Conservation (phyloP, 2,888 invertebrate genomes). For the Drosophila limbata region DNA sequence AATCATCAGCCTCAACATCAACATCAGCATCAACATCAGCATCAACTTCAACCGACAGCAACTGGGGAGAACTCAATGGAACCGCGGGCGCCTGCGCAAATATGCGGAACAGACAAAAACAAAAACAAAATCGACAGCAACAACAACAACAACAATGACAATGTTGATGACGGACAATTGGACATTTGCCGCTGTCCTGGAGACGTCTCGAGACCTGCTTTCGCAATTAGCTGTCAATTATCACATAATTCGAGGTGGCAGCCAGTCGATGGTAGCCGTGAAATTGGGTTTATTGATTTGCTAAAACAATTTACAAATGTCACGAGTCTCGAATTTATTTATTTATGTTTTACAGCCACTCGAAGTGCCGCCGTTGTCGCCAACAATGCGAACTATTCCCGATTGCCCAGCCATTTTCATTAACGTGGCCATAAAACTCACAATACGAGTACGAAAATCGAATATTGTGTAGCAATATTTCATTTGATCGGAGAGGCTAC, state of each 20-base stretch:
- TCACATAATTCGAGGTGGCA: constrained; percentile 48
- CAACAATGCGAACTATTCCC: constrained; percentile 49
- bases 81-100: constrained; percentile 64
- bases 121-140: constrained; percentile 39
- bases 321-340: constrained; percentile 78
- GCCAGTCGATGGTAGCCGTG: constrained; percentile 46
- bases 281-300: constrained; percentile 78
- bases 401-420: constrained; percentile 55
- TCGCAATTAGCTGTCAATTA: constrained; percentile 74
- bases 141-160: constrained; percentile 9
- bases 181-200: constrained; percentile 42
- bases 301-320: constrained; percentile 78
- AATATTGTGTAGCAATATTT: constrained; percentile 81
- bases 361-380: constrained; percentile 17
- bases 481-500: constrained; percentile 77
- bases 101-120: constrained; percentile 63
- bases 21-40: not conserved
- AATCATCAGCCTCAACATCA: constrained; percentile 48
- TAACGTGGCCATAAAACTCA: constrained; percentile 66
- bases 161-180: constrained; percentile 45
- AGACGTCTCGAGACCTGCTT: constrained; percentile 40
- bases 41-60: constrained; percentile 17
- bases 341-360: constrained; percentile 77
- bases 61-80: constrained; percentile 28
- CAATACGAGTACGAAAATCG: constrained; percentile 26